phyloP scores from a whole-genome alignment of 2,888 invertebrate genomes.

The Gonocerus acuteangulatus region DNA sequence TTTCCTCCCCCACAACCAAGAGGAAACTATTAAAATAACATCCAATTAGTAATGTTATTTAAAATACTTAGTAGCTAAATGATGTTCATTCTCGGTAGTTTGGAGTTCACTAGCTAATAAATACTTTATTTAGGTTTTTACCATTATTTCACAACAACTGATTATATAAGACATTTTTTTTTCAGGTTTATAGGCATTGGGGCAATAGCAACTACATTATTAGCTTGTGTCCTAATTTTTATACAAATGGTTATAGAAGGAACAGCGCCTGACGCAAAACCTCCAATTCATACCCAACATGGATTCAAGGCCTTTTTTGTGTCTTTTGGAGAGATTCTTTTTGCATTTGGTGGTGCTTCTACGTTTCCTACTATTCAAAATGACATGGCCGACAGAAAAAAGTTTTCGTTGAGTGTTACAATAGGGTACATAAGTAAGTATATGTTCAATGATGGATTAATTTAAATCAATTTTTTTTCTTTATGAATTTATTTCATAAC shows the following conservation, averaged over 20 bases:
- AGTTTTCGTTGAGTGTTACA: conserved; percentile 56
- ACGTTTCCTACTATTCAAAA: conserved; percentile 73
- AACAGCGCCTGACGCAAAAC: conserved; percentile 42
- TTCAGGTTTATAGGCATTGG: conserved; percentile 55
- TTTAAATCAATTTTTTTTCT: too few species aligned
- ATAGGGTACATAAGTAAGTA: conserved; percentile 55
- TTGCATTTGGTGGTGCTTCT: conserved; percentile 64
- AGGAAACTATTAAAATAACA: too few species aligned
- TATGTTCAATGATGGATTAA: too few species aligned
- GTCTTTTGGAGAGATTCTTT: conserved; percentile 60
- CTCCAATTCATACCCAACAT: conserved; percentile 48
- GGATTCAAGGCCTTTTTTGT: conserved; percentile 58
- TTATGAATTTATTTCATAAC: too few species aligned
- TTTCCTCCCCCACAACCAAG: too few species aligned
- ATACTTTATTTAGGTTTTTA: too few species aligned
- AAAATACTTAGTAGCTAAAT: too few species aligned
- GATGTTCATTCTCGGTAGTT: too few species aligned
- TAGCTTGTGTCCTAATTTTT: conserved; percentile 56
- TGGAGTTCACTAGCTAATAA: too few species aligned
- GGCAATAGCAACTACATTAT: conserved; percentile 54
- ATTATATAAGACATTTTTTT: background rate
- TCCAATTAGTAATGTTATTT: too few species aligned
- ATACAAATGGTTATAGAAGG: conserved; percentile 54
- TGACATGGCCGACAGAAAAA: conserved; percentile 60
- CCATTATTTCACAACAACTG: too few species aligned